These are phyloP conservation scores for Nysson spinosus DNA, from an alignment of 2,888 invertebrate genomes.

Conservation along the genomic window DNA sequence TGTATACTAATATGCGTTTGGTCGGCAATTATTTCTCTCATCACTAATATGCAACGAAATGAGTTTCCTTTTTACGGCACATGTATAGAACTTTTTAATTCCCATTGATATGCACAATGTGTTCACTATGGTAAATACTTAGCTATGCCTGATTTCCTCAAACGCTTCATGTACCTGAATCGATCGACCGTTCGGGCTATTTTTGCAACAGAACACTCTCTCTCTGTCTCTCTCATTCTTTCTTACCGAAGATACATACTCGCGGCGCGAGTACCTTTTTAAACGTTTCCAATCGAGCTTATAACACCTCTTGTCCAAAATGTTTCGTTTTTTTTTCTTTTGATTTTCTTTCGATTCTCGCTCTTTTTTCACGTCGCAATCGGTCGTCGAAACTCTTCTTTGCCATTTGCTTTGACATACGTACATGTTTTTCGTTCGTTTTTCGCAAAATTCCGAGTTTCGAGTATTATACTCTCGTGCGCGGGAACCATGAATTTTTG, in stretches of 20 bases:
- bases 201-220: slow-evolving; percentile 70
- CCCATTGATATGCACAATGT: slow-evolving; percentile 78
- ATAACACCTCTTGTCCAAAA: slow-evolving; percentile 51
- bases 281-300: slow-evolving; percentile 52
- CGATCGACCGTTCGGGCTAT: slow-evolving; percentile 76
- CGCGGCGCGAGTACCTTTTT: slow-evolving; percentile 61
- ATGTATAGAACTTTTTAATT: slow-evolving; percentile 78
- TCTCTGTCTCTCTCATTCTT: slow-evolving; percentile 65
- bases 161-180: slow-evolving; percentile 77
- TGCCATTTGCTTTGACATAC: slow-evolving; percentile 34
- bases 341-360: slow-evolving; percentile 1
- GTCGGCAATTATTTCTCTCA: slow-evolving; percentile 72
- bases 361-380: slow-evolving; percentile 16
- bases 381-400: slow-evolving; percentile 32
- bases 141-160: slow-evolving; percentile 77
- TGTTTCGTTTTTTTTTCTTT: slow-evolving; percentile 32
- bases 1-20: slow-evolving; percentile 70
- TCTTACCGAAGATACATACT: slow-evolving; percentile 58
- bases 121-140: slow-evolving; percentile 77
- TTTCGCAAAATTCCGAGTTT: too few species aligned
- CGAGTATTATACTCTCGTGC: too few species aligned
- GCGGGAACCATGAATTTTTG: too few species aligned
- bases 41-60: slow-evolving; percentile 78
- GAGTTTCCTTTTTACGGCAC: slow-evolving; percentile 84
- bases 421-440: too few species aligned